Conservation (phyloP, 2,113 vertebrate genomes). For the Myotis lucifugus region DNA sequence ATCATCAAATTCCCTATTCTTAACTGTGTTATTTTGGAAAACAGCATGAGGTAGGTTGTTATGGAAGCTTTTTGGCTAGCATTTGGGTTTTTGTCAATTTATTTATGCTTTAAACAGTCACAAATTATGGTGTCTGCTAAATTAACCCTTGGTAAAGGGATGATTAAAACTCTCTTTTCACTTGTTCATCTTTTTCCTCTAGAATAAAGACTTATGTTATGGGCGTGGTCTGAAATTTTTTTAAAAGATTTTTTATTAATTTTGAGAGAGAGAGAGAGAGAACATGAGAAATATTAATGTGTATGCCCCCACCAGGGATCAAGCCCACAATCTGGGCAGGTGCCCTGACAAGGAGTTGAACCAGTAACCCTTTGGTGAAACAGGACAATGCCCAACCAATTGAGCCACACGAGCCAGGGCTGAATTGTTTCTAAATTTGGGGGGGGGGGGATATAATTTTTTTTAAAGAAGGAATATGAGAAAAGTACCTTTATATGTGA, state of each 20-base stretch:
- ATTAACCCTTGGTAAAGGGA: constrained; percentile 62
- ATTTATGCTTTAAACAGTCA: constrained; percentile 66
- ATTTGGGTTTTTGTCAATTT: constrained; percentile 70
- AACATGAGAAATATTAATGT: neutral
- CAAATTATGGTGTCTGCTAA: constrained; percentile 68
- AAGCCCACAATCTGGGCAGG: neutral
- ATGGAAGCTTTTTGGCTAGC: constrained; percentile 69
- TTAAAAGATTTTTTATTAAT: neutral
- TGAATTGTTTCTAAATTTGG: constrained; percentile 39
- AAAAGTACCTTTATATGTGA: neutral
- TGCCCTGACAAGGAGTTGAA: neutral
- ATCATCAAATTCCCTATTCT: constrained; percentile 59
- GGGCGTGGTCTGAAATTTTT: neutral
- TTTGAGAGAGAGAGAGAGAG: neutral
- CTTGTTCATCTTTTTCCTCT: constrained; percentile 43
- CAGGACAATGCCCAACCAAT: neutral
- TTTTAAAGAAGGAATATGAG: constrained; percentile 19
- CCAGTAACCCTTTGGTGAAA: neutral
- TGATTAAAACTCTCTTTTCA: constrained; percentile 44
- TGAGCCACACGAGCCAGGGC: neutral
- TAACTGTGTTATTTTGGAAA: constrained; percentile 70
- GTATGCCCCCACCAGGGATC: neutral
- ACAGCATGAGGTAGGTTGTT: constrained; percentile 72
- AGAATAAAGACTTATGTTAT: constrained; percentile 9
- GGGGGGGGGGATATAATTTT: neutral